These are phyloP conservation scores for Ricordea florida DNA, from an alignment of 92 coral and sea anemone species.

Conservation along the genomic window DNA sequence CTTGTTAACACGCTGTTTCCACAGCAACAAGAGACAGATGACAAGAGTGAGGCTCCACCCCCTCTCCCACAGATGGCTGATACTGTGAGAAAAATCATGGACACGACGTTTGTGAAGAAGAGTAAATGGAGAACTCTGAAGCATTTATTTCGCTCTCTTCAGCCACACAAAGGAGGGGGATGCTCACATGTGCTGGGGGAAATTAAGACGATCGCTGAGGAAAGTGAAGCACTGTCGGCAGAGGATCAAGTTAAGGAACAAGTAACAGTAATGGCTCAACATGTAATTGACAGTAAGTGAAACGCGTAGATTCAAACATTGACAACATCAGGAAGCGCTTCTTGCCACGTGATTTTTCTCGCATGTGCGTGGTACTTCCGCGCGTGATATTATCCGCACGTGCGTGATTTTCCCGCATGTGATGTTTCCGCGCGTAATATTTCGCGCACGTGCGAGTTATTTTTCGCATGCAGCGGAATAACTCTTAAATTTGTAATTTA, in stretches of 20 bases:
- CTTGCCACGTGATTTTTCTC: neutral
- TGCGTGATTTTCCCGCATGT: too few species aligned
- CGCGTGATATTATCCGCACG: too few species aligned
- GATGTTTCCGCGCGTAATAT: too few species aligned
- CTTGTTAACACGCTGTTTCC: conserved; percentile 15
- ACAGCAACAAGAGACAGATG: neutral
- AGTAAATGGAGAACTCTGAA: conserved; percentile 39
- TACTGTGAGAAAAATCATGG: neutral
- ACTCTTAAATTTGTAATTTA: neutral
- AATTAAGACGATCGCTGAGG: conserved; percentile 23
- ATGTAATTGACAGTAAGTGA: conserved; percentile 78
- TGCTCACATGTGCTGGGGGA: conserved; percentile 55
- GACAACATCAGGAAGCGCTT: neutral
- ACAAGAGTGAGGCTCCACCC: neutral
- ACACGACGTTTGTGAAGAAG: neutral
- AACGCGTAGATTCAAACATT: neutral
- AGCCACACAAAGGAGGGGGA: conserved; percentile 36
- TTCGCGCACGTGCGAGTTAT: neutral
- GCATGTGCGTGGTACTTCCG: too few species aligned
- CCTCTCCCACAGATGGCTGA: neutral
- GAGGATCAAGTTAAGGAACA: conserved; percentile 58
- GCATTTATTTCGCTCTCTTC: conserved; percentile 10
- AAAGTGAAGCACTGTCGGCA: neutral
- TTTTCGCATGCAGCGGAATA: too few species aligned
- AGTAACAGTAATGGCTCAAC: conserved; percentile 62